phyloP scores from a whole-genome alignment of 30 jellyfish, hydroid and myxozoan species.

The Clytia hemisphaerica region DNA sequence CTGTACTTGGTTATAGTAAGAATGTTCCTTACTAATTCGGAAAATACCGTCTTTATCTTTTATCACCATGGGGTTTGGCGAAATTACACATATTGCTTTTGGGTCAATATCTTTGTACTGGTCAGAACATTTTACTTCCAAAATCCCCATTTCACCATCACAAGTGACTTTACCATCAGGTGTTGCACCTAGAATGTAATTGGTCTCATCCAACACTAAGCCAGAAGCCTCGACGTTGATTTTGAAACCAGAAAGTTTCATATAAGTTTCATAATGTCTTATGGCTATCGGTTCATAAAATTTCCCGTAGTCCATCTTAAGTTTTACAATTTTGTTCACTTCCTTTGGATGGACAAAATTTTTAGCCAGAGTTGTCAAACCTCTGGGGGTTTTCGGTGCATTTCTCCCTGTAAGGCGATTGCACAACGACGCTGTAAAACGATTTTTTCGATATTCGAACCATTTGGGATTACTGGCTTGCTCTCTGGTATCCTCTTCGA shows the following conservation, averaged over 20 bases:
- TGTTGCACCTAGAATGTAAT: slow-evolving; percentile 18
- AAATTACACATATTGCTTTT: neutral
- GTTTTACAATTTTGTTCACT: neutral
- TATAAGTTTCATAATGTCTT: neutral
- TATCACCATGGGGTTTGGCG: slow-evolving; percentile 7
- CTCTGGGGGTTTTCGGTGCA: neutral
- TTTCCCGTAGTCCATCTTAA: neutral
- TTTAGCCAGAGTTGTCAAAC: neutral
- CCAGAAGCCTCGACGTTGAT: slow-evolving; percentile 14
- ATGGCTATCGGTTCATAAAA: slow-evolving; percentile 5
- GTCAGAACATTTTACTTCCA: slow-evolving; percentile 16
- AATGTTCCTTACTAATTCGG: too few species aligned
- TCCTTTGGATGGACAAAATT: slow-evolving; percentile 2
- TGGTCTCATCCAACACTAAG: slow-evolving; percentile 12
- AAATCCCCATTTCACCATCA: slow-evolving; percentile 10
- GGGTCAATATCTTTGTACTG: slow-evolving; percentile 17
- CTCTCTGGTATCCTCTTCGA: neutral
- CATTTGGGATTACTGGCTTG: neutral
- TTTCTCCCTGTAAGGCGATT: too few species aligned
- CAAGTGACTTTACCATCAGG: slow-evolving; percentile 24
- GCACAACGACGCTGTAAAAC: neutral
- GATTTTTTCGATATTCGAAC: slow-evolving; percentile 5
- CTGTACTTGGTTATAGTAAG: too few species aligned
- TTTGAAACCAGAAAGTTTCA: too few species aligned
- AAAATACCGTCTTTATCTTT: too few species aligned